Evolutionary conservation across 30 jellyfish, hydroid and myxozoan genomes (phyloP).

Genomic region (Turritopsis dohrnii): DNA sequence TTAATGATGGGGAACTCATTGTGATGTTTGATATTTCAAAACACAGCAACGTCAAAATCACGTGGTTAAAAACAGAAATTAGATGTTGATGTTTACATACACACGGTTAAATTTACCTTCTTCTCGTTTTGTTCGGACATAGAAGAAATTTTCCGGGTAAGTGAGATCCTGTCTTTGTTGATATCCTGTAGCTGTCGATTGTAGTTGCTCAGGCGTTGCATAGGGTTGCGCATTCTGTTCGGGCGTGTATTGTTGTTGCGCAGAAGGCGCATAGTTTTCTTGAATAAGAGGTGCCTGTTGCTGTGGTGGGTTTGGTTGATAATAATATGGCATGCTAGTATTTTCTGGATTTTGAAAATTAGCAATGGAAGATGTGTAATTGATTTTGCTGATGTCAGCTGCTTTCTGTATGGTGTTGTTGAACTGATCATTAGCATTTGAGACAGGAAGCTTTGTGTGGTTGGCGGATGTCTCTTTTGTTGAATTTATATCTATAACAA

Average conservation of each 20-base stretch:
- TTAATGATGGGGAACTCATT: too few species aligned
- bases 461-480: not conserved
- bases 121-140: conserved; percentile 8
- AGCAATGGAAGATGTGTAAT: not conserved
- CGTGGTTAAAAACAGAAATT: too few species aligned
- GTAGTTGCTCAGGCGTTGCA: not conserved
- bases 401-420: not conserved
- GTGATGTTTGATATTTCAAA: too few species aligned
- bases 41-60: too few species aligned
- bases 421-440: not conserved
- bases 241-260: not conserved
- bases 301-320: not conserved
- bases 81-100: too few species aligned
- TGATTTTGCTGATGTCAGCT: not conserved
- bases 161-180: conserved; percentile 1
- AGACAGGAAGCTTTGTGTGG: not conserved
- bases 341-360: not conserved
- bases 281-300: not conserved
- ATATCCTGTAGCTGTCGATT: not conserved
- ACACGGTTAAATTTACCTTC: not conserved
- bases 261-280: not conserved
- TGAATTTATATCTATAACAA: not conserved
- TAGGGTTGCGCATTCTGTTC: conserved; percentile 2
- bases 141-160: conserved; percentile 1
- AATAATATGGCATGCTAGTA: not conserved